phyloP scores from a whole-genome alignment of 2,113 vertebrate genomes.

The Benitochromis conjunctus region DNA sequence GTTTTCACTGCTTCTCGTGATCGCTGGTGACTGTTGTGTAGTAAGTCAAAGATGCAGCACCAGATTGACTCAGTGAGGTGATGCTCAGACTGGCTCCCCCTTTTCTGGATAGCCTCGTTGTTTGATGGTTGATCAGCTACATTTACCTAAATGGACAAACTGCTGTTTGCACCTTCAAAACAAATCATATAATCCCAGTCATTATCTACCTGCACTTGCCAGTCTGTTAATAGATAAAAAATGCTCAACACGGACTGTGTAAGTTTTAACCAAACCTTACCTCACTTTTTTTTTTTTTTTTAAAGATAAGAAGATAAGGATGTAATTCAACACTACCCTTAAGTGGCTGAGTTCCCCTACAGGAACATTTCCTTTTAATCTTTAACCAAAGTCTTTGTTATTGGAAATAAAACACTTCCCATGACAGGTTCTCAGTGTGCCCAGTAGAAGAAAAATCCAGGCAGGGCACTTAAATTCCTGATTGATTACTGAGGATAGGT shows the following conservation, averaged over 20 bases:
- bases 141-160: background rate
- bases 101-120: background rate
- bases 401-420: slow-evolving; percentile 56
- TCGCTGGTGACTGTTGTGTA: background rate
- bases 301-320: slow-evolving; percentile 55
- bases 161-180: background rate
- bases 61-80: background rate
- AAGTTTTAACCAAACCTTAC: slow-evolving; percentile 27
- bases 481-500: background rate
- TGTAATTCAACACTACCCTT: slow-evolving; percentile 54
- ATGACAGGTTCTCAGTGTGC: slow-evolving; percentile 27
- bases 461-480: background rate
- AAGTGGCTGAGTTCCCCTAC: slow-evolving; percentile 31
- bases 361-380: slow-evolving; percentile 66
- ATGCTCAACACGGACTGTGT: slow-evolving; percentile 29
- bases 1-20: background rate
- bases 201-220: background rate
- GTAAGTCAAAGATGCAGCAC: background rate
- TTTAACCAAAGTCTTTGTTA: slow-evolving; percentile 65
- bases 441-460: background rate
- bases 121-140: slow-evolving; percentile 1
- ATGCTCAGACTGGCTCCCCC: background rate
- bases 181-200: background rate
- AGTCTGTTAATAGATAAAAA: slow-evolving; percentile 21
- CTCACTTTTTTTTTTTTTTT: slow-evolving; percentile 1